Base-by-base conservation (phyloP, 2,797 vertebrate species). In the Myiotriccus ornatus region DNA sequence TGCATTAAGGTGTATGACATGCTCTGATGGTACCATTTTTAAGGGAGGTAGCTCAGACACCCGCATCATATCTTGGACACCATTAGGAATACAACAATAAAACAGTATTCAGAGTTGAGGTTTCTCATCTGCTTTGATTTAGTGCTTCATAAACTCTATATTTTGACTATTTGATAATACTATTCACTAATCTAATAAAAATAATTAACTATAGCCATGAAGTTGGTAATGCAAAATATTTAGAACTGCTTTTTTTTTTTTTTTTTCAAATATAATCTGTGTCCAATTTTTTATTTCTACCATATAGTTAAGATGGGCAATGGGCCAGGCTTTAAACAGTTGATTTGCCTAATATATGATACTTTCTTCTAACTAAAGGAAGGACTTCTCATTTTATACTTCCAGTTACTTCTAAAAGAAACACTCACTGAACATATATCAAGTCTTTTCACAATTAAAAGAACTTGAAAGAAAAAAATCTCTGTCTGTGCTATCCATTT, bases 51-150 rank as follows among this genome's bases (percentile, higher is more conserved):
- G 63, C 59, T 64, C 57, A 77, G 20, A 30, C 15, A 96, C 35
- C 9, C 71, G 75, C 22, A 60, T 81, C 55, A 7, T 80, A 22
- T 50, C 39, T 86, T 80, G 16, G 91, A 73, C 50, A 52, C 47
- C 11, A 9, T 19, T 67, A 59, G 19, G 19, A 56, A 30, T 44
- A 20, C 8, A 49, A 10, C 27, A 91, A 12, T 60, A 88, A 60
- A 7, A 23, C 7, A 24, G 24, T 32, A 44, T 85, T 37, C 30
- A 81, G 19, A 49, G 62, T 6, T 87, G 17, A 21, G 25, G 7
- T 47, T 95, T 47, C n/a, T 53, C n/a, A 47, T 89, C 77, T 89
- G 12, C 57, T 92, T 19, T 94, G 30, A 76, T 28, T 84, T 46
- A 82, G 7, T 27, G 30, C 15, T 60, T 70, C 27, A 83, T 63